Evolutionary conservation across 2,888 invertebrate genomes (phyloP).

Genomic region (Hoplodrina ambigua): DNA sequence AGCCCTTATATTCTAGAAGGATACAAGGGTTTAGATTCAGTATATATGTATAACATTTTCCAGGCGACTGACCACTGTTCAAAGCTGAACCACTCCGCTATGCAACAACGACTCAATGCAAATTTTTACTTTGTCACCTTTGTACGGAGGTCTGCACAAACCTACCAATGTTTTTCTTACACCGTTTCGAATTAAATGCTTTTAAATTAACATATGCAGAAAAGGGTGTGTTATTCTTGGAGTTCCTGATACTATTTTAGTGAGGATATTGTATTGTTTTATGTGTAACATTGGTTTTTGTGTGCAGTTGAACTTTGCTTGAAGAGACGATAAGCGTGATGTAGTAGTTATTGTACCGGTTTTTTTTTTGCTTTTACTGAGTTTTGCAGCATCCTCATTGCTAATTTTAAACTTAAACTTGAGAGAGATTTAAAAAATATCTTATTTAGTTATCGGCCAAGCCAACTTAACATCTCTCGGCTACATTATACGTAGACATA

Average conservation of each 20-base stretch:
- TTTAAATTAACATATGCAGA: constrained; percentile 49
- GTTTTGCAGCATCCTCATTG: neutral
- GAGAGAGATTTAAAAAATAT: no score
- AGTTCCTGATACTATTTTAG: constrained; percentile 18
- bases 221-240: constrained; percentile 38
- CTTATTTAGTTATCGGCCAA: no score
- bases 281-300: neutral
- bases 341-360: neutral
- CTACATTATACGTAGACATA: no score
- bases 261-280: constrained; percentile 1
- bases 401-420: no score
- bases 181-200: constrained; percentile 50
- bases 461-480: no score
- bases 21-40: constrained; percentile 25
- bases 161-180: constrained; percentile 59
- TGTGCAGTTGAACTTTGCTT: neutral
- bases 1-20: neutral
- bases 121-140: constrained; percentile 67
- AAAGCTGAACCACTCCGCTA: constrained; percentile 65
- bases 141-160: constrained; percentile 37
- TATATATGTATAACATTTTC: constrained; percentile 73
- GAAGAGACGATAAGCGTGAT: neutral
- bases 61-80: constrained; percentile 72
- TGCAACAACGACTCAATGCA: constrained; percentile 63
- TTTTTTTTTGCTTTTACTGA: neutral